Base-by-base conservation (phyloP, 2,113 vertebrate species). In the Pimephales promelas region DNA sequence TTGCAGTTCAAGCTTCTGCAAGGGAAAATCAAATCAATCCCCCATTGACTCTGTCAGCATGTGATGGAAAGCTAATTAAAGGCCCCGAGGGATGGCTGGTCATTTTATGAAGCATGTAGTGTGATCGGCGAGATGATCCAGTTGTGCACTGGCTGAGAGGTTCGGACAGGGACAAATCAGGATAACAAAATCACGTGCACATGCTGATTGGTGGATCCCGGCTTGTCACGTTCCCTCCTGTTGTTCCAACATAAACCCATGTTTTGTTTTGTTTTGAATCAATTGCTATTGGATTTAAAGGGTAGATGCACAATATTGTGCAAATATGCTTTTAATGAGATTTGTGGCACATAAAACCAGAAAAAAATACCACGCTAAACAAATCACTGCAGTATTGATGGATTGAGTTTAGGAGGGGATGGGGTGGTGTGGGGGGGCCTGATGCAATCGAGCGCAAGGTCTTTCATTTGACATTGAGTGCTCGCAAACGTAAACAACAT, bases 51-150 rank as follows among this genome's bases (percentile, higher is more conserved):
- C 89, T 90, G 90, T 90, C 90, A 90, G 86, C 88, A 90, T 45
- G 77, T 80, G 88, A 92, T 94, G 93, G 92, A 93, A 93, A 93
- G 88, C 89, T 94, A 94, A 94, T 94, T 94, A 93, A 92, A 93
- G 76, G 84, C 91, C 93, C 79, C 81, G 61, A 83, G 93, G 92
- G 90, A 88, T 28, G 89, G 83, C 90, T 92, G 91, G 89, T 92
- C 88, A 87, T 91, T 92, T 93, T 86, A 89, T 92, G 91, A 88
- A 88, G 86, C 86, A 84, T 79, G 81, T 75, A 83, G 77, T 77
- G 82, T 59, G 74, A 82, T 56, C 57, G 18, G 66, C 34, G n/a
- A 22, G 26, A 57, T 61, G 62, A 79, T 57, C 76, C 68, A 36
- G 61, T 74, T 54, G 45, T 54, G 28, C 70, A n/a, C 34, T 22